These are phyloP conservation scores for Platanista minor DNA, from an alignment of 2,113 vertebrate species.

Conservation along the genomic window DNA sequence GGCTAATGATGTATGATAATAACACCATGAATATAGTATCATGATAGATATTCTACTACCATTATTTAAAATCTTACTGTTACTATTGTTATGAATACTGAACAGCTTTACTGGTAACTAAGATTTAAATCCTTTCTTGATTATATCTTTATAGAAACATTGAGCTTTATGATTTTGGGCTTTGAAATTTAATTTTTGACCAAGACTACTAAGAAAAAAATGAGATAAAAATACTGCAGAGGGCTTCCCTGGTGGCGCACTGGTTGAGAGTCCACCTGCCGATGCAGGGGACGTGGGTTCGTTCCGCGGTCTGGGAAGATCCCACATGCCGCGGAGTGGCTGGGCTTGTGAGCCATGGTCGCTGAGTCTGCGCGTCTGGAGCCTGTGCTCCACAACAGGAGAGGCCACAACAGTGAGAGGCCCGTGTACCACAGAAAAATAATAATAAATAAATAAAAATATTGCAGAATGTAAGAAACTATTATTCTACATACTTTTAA, in stretches of 20 bases:
- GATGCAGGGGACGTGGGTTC: too few relatives aligned
- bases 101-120: slow-evolving; percentile 67
- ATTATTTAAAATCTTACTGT: slow-evolving; percentile 75
- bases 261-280: too few relatives aligned
- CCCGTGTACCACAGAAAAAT: too few relatives aligned
- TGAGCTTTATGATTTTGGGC: not conserved
- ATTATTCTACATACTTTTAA: not conserved
- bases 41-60: slow-evolving; percentile 63
- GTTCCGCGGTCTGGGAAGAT: too few relatives aligned
- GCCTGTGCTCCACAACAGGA: too few relatives aligned
- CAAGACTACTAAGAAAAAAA: not conserved
- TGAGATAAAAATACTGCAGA: not conserved
- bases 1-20: slow-evolving; percentile 32
- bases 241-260: too few relatives aligned
- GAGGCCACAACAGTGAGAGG: too few relatives aligned
- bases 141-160: slow-evolving; percentile 59
- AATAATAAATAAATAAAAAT: too few relatives aligned
- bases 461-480: not conserved
- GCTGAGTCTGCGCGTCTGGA: too few relatives aligned
- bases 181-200: not conserved
- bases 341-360: too few relatives aligned
- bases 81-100: slow-evolving; percentile 70
- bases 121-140: slow-evolving; percentile 70
- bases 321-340: too few relatives aligned
- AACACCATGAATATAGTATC: slow-evolving; percentile 48